Conservation (phyloP, 2,113 vertebrate genomes). For the Urocitellus parryii region DNA sequence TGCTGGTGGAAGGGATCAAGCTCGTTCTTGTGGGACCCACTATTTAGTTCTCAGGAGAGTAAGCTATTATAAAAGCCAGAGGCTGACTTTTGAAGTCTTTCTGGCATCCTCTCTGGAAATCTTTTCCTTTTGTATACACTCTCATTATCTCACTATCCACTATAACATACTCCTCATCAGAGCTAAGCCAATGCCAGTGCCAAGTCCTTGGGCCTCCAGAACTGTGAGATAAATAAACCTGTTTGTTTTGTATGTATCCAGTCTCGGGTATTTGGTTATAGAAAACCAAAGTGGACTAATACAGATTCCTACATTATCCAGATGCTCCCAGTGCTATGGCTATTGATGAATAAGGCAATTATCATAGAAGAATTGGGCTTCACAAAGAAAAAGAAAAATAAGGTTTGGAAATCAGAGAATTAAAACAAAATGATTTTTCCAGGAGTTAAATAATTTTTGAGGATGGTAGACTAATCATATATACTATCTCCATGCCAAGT, state of each 20-base stretch:
- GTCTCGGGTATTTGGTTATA: background rate
- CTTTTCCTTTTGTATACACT: background rate
- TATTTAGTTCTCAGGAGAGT: background rate
- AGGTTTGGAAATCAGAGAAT: background rate
- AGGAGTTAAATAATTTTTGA: background rate
- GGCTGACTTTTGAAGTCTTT: background rate
- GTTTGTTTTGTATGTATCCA: background rate
- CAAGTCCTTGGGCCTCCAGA: background rate
- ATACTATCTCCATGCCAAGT: background rate
- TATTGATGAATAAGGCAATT: background rate
- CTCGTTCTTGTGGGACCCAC: background rate
- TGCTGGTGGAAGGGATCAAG: background rate
- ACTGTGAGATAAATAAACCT: too few species aligned
- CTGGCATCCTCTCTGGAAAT: background rate
- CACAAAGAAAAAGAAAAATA: background rate
- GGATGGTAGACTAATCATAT: background rate
- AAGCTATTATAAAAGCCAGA: background rate
- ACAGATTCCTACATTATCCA: background rate
- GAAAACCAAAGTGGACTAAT: background rate
- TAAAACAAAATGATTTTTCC: constrained; percentile 1
- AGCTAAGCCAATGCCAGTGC: background rate
- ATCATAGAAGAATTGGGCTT: background rate
- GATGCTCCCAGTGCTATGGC: background rate
- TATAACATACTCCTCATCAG: background rate
- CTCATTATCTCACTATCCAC: too few species aligned